Evolutionary conservation across 2,113 vertebrate genomes (phyloP).

Genomic region (Nothobranchius furzeri): DNA sequence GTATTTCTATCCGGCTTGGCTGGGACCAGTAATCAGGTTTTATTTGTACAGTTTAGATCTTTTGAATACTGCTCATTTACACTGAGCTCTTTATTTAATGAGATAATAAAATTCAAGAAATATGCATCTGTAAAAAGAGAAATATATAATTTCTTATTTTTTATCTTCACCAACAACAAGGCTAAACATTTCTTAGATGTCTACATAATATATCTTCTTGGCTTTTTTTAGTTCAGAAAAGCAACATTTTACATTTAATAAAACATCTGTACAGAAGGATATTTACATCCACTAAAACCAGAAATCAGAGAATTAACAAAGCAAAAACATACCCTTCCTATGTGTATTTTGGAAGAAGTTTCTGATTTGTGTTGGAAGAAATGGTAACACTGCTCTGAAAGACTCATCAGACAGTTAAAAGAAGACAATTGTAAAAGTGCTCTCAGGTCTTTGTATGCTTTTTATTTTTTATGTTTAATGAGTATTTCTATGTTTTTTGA

Average conservation of each 20-base stretch:
- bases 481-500: not conserved
- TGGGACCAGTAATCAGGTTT: too few relatives aligned
- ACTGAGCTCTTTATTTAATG: conserved; percentile 7
- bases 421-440: conserved; percentile 44
- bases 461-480: not conserved
- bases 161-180: conserved; percentile 34
- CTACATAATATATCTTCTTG: conserved; percentile 10
- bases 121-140: conserved; percentile 26
- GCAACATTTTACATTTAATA: conserved; percentile 35
- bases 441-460: conserved; percentile 5
- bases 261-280: conserved; percentile 49
- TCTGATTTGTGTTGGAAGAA: conserved; percentile 23
- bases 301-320: conserved; percentile 2
- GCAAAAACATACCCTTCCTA: conserved; percentile 7
- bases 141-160: conserved; percentile 23
- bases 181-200: conserved; percentile 14
- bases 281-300: conserved; percentile 39
- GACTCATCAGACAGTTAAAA: conserved; percentile 32
- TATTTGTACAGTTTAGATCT: too few relatives aligned
- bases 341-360: conserved; percentile 14
- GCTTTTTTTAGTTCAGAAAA: conserved; percentile 28
- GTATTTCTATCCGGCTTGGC: too few relatives aligned
- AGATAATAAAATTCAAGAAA: conserved; percentile 30
- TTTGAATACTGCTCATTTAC: not conserved
- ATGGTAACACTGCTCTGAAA: conserved; percentile 14